Evolutionary conservation across 2,888 invertebrate genomes (phyloP), one percentile per base, ranked within the genome.

Genomic region (Acleris laterana): DNA sequence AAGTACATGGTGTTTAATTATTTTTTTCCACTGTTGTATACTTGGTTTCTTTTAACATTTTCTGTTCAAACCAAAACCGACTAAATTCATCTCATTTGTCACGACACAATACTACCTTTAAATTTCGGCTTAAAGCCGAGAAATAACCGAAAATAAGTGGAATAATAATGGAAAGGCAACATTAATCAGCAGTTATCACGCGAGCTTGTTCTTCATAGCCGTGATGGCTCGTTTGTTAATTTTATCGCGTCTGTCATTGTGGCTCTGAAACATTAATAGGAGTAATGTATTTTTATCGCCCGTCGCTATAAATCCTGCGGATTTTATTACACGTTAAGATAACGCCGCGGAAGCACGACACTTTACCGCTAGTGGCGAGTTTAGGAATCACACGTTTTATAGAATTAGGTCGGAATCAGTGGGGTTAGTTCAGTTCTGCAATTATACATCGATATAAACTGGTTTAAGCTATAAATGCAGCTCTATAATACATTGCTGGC

Each of bases 121-220:
- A 52, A 50, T 55, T 63, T 59, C 38, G 22, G 50, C 20, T 46
- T 62, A 49, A 57, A 22, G 42, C 51, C 57, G 38, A 42, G 50
- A 62, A 66, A 44, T 53, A n/a, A 28, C 55, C 61, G 38, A 62
- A 68, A 63, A 77, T 74, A 73, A 74, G 77, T 74, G 74, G 78
- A 81, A 77, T 76, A 73, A 72, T 77, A 79, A 81, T 78, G 77
- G 78, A 79, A 81, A 75, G 77, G 74, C 70, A 73, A 76, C 83
- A 81, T 84, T 82, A 85, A 76, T 78, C 76, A 75, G 74, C 71
- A 70, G 70, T 75, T 73, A 79, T 75, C 82, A 81, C 76, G 77
- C 77, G 68, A 71, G 72, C 71, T 72, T 60, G 70, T 68, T 74
- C 69, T 80, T 74, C 74, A 74, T 75, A 51, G 71, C 74, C 22